Evolutionary conservation across 1,140 invertebrate species (phyloP).

Genomic region (Aethina tumida): DNA sequence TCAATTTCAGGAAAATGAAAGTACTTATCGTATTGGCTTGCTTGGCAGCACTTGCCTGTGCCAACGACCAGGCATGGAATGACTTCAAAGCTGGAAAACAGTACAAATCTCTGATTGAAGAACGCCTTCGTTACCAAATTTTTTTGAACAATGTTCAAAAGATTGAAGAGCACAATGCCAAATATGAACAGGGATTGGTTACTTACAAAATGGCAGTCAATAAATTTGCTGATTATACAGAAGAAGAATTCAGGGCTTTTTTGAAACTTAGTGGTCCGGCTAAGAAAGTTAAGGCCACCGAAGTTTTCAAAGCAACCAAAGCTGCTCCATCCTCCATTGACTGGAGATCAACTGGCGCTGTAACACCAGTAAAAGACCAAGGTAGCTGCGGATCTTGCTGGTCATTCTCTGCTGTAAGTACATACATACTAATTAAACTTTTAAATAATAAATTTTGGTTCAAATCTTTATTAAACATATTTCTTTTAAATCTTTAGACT

Average conservation of each 20-base stretch:
- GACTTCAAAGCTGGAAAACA: too few relatives aligned
- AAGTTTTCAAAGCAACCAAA: constrained; percentile 2
- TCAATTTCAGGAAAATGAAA: too few relatives aligned
- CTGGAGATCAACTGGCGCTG: constrained; percentile 11
- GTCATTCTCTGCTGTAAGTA: constrained; percentile 15
- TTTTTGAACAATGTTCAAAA: constrained; percentile 2
- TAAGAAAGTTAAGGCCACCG: not conserved
- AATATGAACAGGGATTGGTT: not conserved
- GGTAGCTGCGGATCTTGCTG: constrained; percentile 12
- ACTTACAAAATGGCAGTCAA: constrained; percentile 5
- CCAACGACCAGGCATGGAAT: too few relatives aligned
- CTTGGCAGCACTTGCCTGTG: too few relatives aligned
- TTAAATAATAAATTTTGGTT: too few relatives aligned
- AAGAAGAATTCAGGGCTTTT: constrained; percentile 7
- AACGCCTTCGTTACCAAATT: not conserved
- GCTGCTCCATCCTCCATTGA: constrained; percentile 7
- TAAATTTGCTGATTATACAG: constrained; percentile 8
- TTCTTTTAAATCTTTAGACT: constrained; percentile 58
- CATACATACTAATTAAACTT: too few relatives aligned
- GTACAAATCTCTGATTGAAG: constrained; percentile 3
- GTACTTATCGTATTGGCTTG: too few relatives aligned
- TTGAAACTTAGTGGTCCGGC: not conserved
- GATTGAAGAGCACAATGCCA: not conserved
- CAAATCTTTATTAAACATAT: too few relatives aligned
- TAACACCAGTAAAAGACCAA: constrained; percentile 12